Percentiles rank a stretch among this genome's conserved stretches.
Conservation (phyloP, 30 jellyfish, hydroid and myxozoan genomes). For the Phacellophora camtschatica region DNA sequence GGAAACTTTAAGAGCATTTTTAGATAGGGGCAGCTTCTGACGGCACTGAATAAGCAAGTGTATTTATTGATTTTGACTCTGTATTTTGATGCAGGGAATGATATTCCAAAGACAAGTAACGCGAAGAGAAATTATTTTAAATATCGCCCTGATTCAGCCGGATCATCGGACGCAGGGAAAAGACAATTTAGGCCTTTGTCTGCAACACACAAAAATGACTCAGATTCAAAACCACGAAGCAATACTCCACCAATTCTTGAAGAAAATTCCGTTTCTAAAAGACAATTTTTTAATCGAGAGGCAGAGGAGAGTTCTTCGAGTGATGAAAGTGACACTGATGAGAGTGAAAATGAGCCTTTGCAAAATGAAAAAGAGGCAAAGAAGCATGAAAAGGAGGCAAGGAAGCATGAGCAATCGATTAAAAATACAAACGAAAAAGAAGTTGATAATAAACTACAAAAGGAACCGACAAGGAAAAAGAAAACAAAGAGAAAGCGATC, state of each 20-base stretch:
- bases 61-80: no score
- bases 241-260: neutral
- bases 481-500: no score
- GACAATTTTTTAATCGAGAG: neutral
- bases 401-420: neutral
- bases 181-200: constrained; percentile 54
- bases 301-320: constrained; percentile 13
- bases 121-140: constrained; percentile 12
- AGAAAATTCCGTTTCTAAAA: neutral
- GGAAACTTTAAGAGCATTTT: no score
- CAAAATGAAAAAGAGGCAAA: neutral
- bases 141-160: constrained; percentile 43
- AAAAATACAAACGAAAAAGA: neutral
- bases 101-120: constrained; percentile 17
- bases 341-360: neutral
- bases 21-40: no score
- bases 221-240: neutral
- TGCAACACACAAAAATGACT: neutral
- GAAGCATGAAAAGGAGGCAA: neutral
- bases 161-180: constrained; percentile 17
- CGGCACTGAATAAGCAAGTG: no score
- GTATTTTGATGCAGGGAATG: constrained; percentile 51
- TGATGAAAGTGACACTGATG: constrained; percentile 15
- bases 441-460: no score
- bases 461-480: no score